Percentiles rank a stretch among this genome's conserved stretches.
Conservation (phyloP, 1,140 invertebrate species). For the Caenorhabditis latens region DNA sequence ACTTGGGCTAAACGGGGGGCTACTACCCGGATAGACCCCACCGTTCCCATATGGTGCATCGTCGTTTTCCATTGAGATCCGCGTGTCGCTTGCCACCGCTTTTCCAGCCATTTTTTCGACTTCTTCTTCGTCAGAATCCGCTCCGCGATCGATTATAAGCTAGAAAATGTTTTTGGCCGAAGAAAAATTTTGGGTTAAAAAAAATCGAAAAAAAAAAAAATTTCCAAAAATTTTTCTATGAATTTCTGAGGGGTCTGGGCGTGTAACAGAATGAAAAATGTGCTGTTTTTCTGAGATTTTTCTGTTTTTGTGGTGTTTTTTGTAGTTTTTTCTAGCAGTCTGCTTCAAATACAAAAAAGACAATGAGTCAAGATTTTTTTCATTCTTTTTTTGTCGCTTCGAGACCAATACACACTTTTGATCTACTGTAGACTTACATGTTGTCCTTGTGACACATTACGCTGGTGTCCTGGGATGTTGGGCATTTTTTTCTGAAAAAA, state of each 20-base stretch:
- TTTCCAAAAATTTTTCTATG: neutral
- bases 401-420: neutral
- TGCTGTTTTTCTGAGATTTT: neutral
- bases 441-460: slow-evolving; percentile 62
- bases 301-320: slow-evolving; percentile 1
- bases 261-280: neutral
- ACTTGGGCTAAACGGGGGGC: slow-evolving; percentile 46
- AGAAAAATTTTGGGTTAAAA: neutral
- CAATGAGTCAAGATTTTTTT: too few species aligned
- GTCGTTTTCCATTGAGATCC: slow-evolving; percentile 26
- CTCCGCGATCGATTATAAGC: slow-evolving; percentile 45
- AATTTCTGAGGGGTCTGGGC: neutral
- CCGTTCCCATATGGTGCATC: slow-evolving; percentile 34
- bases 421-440: slow-evolving; percentile 40
- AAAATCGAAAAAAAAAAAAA: neutral
- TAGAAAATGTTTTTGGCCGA: slow-evolving; percentile 39
- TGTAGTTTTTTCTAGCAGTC: neutral
- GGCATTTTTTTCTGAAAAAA: slow-evolving; percentile 49
- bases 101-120: slow-evolving; percentile 44
- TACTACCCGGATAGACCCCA: slow-evolving; percentile 58
- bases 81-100: neutral
- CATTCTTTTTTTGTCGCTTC: neutral
- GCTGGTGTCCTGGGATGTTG: slow-evolving; percentile 59
- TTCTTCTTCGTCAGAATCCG: slow-evolving; percentile 56
- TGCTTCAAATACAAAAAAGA: too few species aligned